Conservation (phyloP, 2,888 invertebrate species). For the Bruchidius siliquastri region DNA sequence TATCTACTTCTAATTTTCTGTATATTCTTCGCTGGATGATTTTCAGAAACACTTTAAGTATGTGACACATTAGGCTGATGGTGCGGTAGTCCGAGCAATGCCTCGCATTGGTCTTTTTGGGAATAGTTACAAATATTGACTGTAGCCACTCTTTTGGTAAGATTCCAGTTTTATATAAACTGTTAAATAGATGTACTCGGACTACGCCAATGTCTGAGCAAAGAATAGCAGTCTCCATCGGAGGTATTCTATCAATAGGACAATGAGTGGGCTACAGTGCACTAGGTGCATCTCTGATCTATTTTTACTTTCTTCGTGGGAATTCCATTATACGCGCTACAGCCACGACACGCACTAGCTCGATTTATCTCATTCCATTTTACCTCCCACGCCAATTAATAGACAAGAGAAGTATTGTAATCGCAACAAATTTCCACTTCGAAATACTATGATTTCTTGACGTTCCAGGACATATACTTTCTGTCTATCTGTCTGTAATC, state of each 20-base stretch:
- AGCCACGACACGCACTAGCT: not conserved
- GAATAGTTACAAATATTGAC: constrained; percentile 1
- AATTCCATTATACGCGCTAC: not conserved
- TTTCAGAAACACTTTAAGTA: constrained; percentile 6
- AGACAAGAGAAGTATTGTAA: too few species aligned
- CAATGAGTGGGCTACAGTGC: not conserved
- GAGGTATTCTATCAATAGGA: not conserved
- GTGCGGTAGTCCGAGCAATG: not conserved
- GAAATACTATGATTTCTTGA: too few species aligned
- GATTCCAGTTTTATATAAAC: too few species aligned
- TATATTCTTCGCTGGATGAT: constrained; percentile 8
- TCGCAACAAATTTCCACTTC: too few species aligned
- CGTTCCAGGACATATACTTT: too few species aligned
- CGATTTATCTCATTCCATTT: not conserved
- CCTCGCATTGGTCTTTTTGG: constrained; percentile 8
- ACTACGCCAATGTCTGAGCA: not conserved
- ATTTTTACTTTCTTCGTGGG: not conserved
- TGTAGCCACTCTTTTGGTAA: constrained; percentile 5
- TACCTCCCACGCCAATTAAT: too few species aligned
- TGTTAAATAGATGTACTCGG: too few species aligned
- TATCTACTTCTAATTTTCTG: constrained; percentile 3
- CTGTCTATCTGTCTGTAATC: too few species aligned
- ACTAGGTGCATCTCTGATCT: not conserved
- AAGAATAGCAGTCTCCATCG: not conserved
- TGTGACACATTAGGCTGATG: constrained; percentile 2